Evolutionary conservation across 2,113 vertebrate species (phyloP).

Genomic region (Trematomus loennbergii): DNA sequence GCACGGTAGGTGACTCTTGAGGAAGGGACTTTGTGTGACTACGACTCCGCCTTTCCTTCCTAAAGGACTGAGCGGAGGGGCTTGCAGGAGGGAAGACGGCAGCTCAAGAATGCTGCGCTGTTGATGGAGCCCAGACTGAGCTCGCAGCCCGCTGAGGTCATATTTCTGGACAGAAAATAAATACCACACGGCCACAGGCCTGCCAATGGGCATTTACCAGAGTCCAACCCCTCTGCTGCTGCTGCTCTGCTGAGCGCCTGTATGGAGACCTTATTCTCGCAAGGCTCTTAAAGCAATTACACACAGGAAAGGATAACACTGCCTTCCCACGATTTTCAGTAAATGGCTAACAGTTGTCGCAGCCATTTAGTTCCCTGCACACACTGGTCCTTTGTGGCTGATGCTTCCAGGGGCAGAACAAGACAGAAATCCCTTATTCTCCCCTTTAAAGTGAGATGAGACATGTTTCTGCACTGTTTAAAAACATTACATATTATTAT

Average conservation of each 20-base stretch:
- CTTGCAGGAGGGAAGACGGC: conserved; percentile 22
- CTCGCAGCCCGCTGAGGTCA: conserved; percentile 67
- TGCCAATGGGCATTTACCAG: conserved; percentile 62
- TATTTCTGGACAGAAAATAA: conserved; percentile 78
- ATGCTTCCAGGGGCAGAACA: conserved; percentile 24
- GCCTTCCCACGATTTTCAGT: conserved; percentile 60
- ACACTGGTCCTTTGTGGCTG: conserved; percentile 67
- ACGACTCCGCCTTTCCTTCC: conserved; percentile 75
- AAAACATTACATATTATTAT: neutral
- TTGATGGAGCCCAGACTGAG: conserved; percentile 65
- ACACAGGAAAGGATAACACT: conserved; percentile 74
- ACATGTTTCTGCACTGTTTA: neutral
- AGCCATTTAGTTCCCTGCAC: conserved; percentile 23
- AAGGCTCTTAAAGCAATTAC: conserved; percentile 73
- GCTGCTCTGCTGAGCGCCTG: conserved; percentile 33
- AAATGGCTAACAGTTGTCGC: conserved; percentile 62
- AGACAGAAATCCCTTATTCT: conserved; percentile 17
- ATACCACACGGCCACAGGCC: conserved; percentile 55
- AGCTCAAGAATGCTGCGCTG: conserved; percentile 63
- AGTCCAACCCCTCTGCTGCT: conserved; percentile 41
- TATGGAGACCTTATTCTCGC: conserved; percentile 59
- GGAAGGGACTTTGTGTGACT: conserved; percentile 44
- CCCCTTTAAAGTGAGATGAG: neutral
- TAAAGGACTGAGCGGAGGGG: conserved; percentile 52
- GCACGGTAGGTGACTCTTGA: conserved; percentile 43